Base-by-base conservation (phyloP, 2,888 invertebrate genomes). In the Bembecia ichneumoniformis region DNA sequence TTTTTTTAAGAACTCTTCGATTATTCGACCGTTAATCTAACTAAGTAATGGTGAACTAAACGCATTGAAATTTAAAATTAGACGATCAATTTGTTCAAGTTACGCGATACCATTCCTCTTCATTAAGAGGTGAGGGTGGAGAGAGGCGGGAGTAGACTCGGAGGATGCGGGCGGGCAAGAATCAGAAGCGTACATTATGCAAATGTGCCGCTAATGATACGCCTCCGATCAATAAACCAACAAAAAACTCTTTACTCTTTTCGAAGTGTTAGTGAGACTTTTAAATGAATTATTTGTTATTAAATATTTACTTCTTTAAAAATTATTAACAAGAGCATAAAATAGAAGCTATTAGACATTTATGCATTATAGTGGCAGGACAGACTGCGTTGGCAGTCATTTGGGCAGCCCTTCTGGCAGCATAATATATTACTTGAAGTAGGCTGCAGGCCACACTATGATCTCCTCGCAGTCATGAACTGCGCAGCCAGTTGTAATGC, bases 41-140 rank as follows among this genome's bases (percentile, higher is more conserved):
- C 35, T 10, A 44, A 44, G 9, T 44, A 4, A 15, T 13, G 44
- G 15, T 44, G 10, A 40, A 40, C 40, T 40, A 13, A 16, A 35
- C 47, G n/a, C 20, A 52, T 50, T 40, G 46, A 49, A 49, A 46
- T 49, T 49, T 36, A 51, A 50, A 50, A 55, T 51, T 52, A 49
- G 17, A 11, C 59, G 68, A 46, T 62, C 59, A 52, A 58, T 68
- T 60, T 67, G 66, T 57, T 46, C 46, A 51, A 54, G 49, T 52
- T 47, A 50, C 45, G 44, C 10, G 50, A 43, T 52, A 48, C 55
- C 54, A 55, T 57, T 55, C 44, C 49, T 56, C 54, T 54, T 57
- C 57, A 55, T 57, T 57, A 56, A 44, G 44, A 20, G 46, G 35
- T n/a, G 35, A 35, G 47, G 40, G 35, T 35, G 34, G 51, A 14